Evolutionary conservation across 1,140 invertebrate genomes (phyloP).

Genomic region (Musca domestica): DNA sequence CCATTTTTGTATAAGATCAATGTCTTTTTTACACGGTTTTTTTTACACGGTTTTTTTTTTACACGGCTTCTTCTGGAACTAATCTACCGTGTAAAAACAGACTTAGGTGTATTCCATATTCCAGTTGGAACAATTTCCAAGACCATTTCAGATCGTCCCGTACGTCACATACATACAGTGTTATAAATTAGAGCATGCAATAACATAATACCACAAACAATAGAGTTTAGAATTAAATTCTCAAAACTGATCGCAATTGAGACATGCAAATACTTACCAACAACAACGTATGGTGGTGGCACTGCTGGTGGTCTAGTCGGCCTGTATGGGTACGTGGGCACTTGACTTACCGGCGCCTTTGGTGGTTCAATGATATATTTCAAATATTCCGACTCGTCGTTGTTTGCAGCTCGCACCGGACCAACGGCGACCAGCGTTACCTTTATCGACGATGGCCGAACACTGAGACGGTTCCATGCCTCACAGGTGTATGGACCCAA

Average conservation of each 20-base stretch:
- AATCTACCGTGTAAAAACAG: no score
- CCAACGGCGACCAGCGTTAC: constrained; percentile 69
- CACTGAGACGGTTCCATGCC: constrained; percentile 77
- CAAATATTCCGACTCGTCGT: constrained; percentile 57
- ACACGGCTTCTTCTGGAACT: no score
- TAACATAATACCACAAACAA: neutral
- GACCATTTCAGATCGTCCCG: no score
- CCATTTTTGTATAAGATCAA: no score
- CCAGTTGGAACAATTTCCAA: no score
- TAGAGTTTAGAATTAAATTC: neutral
- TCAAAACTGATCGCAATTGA: neutral
- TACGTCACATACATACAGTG: no score
- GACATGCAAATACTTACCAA: constrained; percentile 23
- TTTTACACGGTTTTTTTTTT: no score
- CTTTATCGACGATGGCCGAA: constrained; percentile 70
- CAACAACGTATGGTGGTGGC: constrained; percentile 31
- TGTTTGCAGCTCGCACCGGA: constrained; percentile 56
- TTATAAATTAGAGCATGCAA: no score
- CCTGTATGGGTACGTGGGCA: constrained; percentile 55
- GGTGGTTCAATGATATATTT: constrained; percentile 60
- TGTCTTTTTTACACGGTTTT: no score
- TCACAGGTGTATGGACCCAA: constrained; percentile 84
- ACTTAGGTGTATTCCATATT: no score
- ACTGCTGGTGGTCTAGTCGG: constrained; percentile 43
- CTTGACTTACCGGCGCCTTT: constrained; percentile 40